These are phyloP conservation scores for Archocentrus centrarchus DNA, from an alignment of 2,113 vertebrate genomes.

Conservation along the genomic window DNA sequence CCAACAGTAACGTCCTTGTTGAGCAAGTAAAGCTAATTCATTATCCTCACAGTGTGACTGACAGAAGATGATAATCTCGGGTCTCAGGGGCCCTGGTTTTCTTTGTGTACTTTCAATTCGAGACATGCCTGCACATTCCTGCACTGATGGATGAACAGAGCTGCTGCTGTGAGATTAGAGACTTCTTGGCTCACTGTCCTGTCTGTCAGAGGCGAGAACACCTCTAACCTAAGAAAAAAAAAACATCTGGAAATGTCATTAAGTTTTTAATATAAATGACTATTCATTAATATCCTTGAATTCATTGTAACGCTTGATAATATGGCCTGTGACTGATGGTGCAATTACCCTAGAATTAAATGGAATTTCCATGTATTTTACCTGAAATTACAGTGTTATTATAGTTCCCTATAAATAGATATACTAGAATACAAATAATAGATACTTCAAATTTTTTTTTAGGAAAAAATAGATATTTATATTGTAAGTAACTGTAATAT, in stretches of 20 bases:
- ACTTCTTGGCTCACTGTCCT: constrained; percentile 26
- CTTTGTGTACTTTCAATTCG: constrained; percentile 33
- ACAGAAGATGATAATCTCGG: constrained; percentile 24
- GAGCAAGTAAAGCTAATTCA: background rate
- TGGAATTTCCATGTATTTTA: too few species aligned
- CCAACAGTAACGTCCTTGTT: background rate
- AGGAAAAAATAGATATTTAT: too few species aligned
- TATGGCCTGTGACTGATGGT: background rate
- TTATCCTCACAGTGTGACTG: constrained; percentile 21
- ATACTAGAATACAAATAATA: too few species aligned
- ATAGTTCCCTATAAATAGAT: too few species aligned
- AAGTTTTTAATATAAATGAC: background rate
- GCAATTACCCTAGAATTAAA: background rate
- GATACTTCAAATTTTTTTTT: too few species aligned
- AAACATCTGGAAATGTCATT: background rate
- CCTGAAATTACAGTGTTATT: too few species aligned
- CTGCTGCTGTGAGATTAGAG: constrained; percentile 26
- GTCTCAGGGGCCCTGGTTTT: constrained; percentile 18
- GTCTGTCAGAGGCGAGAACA: background rate
- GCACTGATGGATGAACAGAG: constrained; percentile 36
- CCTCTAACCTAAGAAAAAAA: background rate
- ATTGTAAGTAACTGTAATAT: too few species aligned
- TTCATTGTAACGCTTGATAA: background rate
- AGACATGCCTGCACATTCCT: constrained; percentile 58
- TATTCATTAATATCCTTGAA: background rate